These are phyloP conservation scores for Pygoscelis adeliae DNA, from an alignment of 2,113 vertebrate species.

Conservation along the genomic window DNA sequence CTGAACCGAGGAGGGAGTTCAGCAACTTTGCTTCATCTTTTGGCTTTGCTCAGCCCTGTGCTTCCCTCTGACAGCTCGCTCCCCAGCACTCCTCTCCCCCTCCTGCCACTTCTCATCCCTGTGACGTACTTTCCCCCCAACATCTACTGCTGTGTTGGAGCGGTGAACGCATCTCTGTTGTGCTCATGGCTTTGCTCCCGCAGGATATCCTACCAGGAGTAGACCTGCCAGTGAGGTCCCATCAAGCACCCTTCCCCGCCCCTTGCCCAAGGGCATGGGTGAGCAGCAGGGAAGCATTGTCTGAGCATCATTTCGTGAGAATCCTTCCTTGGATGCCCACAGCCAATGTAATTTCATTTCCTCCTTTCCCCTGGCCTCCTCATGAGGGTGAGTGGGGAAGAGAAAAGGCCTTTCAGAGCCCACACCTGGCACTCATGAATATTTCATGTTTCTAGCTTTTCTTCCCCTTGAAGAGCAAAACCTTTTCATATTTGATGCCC, in stretches of 20 bases:
- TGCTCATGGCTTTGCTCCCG: not conserved
- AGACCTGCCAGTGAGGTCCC: not conserved
- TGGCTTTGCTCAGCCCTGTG: not conserved
- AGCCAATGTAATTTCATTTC: not conserved
- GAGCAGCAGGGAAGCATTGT: not conserved
- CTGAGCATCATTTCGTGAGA: not conserved
- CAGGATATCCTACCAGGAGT: not conserved
- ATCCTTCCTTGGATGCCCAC: not conserved
- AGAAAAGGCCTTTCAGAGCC: not conserved
- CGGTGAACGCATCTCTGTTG: fast-evolving
- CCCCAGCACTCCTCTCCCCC: not conserved
- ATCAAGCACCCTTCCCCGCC: not conserved
- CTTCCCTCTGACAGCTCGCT: not conserved
- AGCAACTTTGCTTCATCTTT: not conserved
- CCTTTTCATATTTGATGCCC: conserved; percentile 63
- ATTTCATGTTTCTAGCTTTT: conserved; percentile 59
- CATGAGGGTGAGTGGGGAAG: not conserved
- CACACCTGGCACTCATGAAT: conserved; percentile 50
- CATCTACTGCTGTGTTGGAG: not conserved
- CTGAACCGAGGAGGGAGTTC: not conserved
- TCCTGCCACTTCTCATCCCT: not conserved
- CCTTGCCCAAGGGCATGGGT: not conserved
- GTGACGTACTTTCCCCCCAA: fast-evolving
- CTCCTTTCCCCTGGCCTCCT: not conserved
- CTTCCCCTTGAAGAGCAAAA: conserved; percentile 44